A percentile compares a stretch with the other conserved stretches of the same genome.
phyloP scores from a whole-genome alignment of 2,888 invertebrate genomes.

The Heterodera filipjevi region DNA sequence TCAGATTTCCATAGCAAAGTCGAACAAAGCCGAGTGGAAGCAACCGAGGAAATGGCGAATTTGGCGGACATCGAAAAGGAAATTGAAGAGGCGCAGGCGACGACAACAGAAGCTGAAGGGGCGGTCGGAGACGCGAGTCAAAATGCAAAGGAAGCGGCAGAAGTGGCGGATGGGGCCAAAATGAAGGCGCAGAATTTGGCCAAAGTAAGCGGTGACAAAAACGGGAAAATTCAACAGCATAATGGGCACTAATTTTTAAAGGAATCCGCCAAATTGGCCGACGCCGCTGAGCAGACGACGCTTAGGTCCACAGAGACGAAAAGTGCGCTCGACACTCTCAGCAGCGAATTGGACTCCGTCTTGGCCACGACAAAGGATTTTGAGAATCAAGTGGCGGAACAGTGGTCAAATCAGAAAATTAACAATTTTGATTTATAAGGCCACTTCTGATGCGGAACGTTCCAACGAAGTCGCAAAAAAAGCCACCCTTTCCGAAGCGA shows the following conservation, averaged over 20 bases:
- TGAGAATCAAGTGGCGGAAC: conserved; percentile 38
- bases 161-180: conserved; percentile 46
- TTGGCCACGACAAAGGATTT: conserved; percentile 44
- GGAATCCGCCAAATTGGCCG: conserved; percentile 37
- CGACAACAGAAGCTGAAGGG: conserved; percentile 47
- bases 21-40: conserved; percentile 80
- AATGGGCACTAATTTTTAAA: conserved; percentile 18
- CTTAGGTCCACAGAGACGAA: conserved; percentile 27
- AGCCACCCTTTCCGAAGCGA: conserved; percentile 42
- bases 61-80: conserved; percentile 78
- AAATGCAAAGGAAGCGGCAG: conserved; percentile 48
- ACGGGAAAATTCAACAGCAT: too few relatives aligned
- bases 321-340: conserved; percentile 31
- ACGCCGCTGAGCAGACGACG: conserved; percentile 32
- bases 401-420: background rate
- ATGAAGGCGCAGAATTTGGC: conserved; percentile 41
- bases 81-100: conserved; percentile 68
- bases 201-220: conserved; percentile 15
- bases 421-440: conserved; percentile 15
- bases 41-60: conserved; percentile 77
- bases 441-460: conserved; percentile 43
- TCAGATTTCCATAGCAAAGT: conserved; percentile 82
- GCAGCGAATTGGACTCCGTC: conserved; percentile 31
- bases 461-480: conserved; percentile 45
- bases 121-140: conserved; percentile 50